phyloP scores from a whole-genome alignment of 1,140 invertebrate genomes.

The Gonatopus flavifemur region DNA sequence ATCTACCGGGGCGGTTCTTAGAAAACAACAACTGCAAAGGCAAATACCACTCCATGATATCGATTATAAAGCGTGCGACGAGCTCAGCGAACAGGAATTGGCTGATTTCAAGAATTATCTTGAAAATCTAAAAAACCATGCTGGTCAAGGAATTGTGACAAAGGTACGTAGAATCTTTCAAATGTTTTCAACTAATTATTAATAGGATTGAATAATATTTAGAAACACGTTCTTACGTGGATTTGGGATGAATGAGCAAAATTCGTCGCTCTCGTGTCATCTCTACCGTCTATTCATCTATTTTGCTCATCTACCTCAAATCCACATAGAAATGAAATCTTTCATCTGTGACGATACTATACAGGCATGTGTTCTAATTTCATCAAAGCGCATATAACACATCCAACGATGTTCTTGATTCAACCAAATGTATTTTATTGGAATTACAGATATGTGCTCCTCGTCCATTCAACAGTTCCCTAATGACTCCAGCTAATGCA shows the following conservation, averaged over 20 bases:
- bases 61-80: constrained; percentile 64
- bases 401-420: no score
- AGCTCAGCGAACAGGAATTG: constrained; percentile 65
- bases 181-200: no score
- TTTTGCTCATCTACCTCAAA: no score
- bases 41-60: constrained; percentile 82
- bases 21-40: constrained; percentile 75
- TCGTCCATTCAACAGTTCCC: constrained; percentile 34
- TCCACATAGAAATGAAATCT: no score
- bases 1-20: constrained; percentile 69
- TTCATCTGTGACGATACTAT: no score
- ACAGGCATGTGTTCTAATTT: no score
- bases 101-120: constrained; percentile 60
- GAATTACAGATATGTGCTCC: constrained; percentile 37
- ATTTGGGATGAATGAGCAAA: no score
- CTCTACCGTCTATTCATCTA: no score
- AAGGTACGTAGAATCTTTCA: constrained; percentile 47
- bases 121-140: constrained; percentile 60
- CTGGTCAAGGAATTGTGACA: constrained; percentile 58
- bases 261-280: no score
- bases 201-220: no score
- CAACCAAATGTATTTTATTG: constrained; percentile 8
- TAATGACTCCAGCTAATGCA: constrained; percentile 47
- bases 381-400: no score
- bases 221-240: no score